These are phyloP conservation scores for Eupithecia vulgata DNA, from an alignment of 2,888 invertebrate genomes.

Conservation along the genomic window DNA sequence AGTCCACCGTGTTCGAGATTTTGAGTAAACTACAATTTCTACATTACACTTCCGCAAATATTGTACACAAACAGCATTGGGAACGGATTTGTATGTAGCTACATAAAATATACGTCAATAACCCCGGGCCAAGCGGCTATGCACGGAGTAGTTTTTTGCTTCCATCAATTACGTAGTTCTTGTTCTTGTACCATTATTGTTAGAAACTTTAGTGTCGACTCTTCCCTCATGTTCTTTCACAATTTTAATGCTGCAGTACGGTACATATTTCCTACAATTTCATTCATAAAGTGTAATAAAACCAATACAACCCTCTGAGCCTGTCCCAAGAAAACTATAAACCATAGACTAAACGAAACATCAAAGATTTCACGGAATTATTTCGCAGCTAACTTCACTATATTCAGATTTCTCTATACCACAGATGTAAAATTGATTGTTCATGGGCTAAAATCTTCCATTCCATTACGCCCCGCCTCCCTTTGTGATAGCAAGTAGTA, in stretches of 20 bases:
- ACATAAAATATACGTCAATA: slow-evolving; percentile 75
- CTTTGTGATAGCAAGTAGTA: no score
- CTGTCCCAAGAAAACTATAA: slow-evolving; percentile 22
- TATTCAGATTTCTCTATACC: neutral
- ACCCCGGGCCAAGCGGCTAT: slow-evolving; percentile 65
- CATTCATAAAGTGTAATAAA: slow-evolving; percentile 61
- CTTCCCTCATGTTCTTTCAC: slow-evolving; percentile 15
- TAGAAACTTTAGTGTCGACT: slow-evolving; percentile 2
- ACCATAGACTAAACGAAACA: neutral
- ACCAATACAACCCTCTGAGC: slow-evolving; percentile 47
- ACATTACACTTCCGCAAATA: slow-evolving; percentile 68
- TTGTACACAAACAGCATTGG: slow-evolving; percentile 71
- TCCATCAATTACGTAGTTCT: slow-evolving; percentile 17
- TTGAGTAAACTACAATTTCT: slow-evolving; percentile 49
- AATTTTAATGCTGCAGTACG: slow-evolving; percentile 30
- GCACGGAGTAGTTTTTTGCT: slow-evolving; percentile 38
- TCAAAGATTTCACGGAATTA: neutral
- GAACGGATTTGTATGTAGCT: slow-evolving; percentile 63
- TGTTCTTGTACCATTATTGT: slow-evolving; percentile 11
- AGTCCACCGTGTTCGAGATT: slow-evolving; percentile 52
- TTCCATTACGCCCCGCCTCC: neutral
- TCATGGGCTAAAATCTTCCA: slow-evolving; percentile 2
- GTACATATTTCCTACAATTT: slow-evolving; percentile 51
- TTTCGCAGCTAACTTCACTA: slow-evolving; percentile 41
- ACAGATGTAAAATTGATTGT: slow-evolving; percentile 18